Percentiles rank a stretch among this genome's conserved stretches.
Conservation (phyloP, 2,113 vertebrate species). For the Crotalus helleri region DNA sequence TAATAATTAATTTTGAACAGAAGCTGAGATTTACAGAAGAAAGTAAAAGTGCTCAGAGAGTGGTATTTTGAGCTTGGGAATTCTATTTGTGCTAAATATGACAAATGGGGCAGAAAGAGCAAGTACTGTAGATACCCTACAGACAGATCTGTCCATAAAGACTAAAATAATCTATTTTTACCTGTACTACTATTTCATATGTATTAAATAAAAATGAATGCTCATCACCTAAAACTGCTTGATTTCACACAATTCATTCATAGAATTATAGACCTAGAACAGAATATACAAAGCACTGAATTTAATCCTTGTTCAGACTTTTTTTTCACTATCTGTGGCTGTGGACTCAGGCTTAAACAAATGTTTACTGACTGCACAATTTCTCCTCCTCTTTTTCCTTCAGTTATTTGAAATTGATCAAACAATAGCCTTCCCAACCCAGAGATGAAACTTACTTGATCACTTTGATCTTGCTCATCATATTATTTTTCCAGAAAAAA, state of each 20-base stretch:
- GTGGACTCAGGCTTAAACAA: not conserved
- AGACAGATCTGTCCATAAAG: not conserved
- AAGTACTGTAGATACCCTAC: not conserved
- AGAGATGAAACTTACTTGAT: not conserved
- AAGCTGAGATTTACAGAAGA: conserved; percentile 2
- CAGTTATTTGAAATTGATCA: not conserved
- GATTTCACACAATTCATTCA: not conserved
- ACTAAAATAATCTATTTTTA: not conserved
- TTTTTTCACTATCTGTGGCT: not conserved
- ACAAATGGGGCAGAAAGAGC: conserved; percentile 20
- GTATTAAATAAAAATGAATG: not conserved
- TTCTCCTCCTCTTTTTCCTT: not conserved
- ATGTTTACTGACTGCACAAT: not conserved
- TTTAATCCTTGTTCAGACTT: not conserved
- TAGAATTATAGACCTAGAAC: not conserved
- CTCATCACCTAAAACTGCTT: not conserved
- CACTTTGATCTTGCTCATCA: not conserved
- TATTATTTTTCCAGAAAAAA: not conserved
- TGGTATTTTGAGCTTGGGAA: not conserved
- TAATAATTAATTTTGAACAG: conserved; percentile 17
- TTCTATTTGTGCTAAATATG: not conserved
- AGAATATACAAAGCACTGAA: not conserved
- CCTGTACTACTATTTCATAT: not conserved
- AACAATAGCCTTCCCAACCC: not conserved
- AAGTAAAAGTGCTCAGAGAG: conserved; percentile 2